These are phyloP conservation scores for Parotia lawesii DNA, from an alignment of 2,113 vertebrate genomes.

Conservation along the genomic window DNA sequence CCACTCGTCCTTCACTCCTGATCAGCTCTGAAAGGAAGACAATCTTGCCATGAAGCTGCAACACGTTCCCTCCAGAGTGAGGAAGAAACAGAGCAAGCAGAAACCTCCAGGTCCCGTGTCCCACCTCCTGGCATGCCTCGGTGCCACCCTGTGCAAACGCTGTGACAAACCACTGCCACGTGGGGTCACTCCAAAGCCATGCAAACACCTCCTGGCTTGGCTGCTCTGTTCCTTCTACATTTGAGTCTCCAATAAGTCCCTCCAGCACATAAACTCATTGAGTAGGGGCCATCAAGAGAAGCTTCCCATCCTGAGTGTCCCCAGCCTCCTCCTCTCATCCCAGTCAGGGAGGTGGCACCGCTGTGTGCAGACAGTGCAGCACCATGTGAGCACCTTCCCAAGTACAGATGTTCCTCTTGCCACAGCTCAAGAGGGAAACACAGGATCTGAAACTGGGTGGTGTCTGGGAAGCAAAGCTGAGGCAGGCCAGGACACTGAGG, in stretches of 20 bases:
- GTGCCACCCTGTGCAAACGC: neutral
- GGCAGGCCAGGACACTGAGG: neutral
- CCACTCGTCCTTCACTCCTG: constrained; percentile 41
- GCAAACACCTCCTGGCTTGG: neutral
- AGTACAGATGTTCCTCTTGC: neutral
- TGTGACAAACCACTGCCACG: constrained; percentile 14
- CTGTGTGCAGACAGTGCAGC: neutral
- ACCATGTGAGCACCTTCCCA: neutral
- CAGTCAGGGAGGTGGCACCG: accelerated
- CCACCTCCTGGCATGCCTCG: neutral
- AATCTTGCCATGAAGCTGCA: neutral
- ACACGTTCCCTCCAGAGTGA: neutral
- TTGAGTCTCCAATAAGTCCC: neutral
- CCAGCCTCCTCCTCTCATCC: neutral
- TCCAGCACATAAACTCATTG: neutral
- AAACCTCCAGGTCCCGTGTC: accelerated
- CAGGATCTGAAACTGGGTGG: neutral
- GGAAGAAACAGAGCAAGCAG: neutral
- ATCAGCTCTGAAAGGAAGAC: constrained; percentile 59
- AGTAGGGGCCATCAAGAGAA: neutral
- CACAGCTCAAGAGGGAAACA: accelerated
- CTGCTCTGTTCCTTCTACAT: neutral
- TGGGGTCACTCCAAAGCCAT: constrained; percentile 17
- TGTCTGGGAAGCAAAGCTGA: neutral
- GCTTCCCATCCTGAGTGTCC: neutral